Percentiles rank a stretch among this genome's conserved stretches.
Conservation (phyloP, 2,888 invertebrate species). For the Matsumyia berberina region DNA sequence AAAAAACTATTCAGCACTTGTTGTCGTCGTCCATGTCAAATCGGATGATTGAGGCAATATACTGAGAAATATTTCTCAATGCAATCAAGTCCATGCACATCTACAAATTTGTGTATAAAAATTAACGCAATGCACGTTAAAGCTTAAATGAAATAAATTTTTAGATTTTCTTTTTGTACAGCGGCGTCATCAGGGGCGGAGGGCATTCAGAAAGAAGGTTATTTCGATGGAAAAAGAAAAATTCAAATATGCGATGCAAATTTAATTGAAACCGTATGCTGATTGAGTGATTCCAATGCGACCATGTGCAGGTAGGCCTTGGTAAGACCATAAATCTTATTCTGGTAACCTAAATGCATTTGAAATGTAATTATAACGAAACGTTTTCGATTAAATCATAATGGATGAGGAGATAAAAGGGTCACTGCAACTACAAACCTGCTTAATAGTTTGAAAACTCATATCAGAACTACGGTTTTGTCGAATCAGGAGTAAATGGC, state of each 20-base stretch:
- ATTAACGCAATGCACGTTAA: slow-evolving; percentile 12
- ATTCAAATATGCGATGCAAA: background rate
- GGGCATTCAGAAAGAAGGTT: too few species aligned
- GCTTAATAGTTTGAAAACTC: too few species aligned
- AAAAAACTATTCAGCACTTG: slow-evolving; percentile 4
- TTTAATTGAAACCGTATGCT: background rate
- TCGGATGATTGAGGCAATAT: slow-evolving; percentile 40
- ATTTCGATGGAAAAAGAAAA: background rate
- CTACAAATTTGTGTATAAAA: background rate
- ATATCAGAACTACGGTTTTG: too few species aligned
- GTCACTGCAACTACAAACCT: too few species aligned
- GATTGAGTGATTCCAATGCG: background rate
- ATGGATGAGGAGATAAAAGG: too few species aligned
- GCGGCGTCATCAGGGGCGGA: too few species aligned
- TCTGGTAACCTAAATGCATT: background rate
- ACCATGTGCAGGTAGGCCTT: background rate
- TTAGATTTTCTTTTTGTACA: background rate
- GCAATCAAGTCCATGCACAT: slow-evolving; percentile 13
- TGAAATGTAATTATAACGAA: background rate
- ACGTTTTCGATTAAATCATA: too few species aligned
- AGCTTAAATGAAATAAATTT: background rate
- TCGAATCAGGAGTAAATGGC: too few species aligned
- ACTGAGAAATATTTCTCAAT: slow-evolving; percentile 42
- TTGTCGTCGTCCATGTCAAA: slow-evolving; percentile 22
- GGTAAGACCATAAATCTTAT: background rate